phyloP scores from a whole-genome alignment of 2,113 vertebrate species.

The Rhombomys opimus region DNA sequence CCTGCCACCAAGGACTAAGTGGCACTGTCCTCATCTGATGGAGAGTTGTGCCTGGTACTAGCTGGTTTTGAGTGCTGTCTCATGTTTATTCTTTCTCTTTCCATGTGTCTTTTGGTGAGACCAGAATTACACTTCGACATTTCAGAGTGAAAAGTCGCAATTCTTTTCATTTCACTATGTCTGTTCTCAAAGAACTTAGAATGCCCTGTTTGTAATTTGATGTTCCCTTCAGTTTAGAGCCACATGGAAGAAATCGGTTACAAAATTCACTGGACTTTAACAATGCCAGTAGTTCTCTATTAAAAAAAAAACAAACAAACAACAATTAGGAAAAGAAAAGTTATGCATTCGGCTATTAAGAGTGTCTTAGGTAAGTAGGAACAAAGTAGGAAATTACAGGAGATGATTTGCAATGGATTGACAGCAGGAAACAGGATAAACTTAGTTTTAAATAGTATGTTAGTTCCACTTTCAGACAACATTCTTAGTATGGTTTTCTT shows the following conservation, averaged over 20 bases:
- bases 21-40: constrained; percentile 33
- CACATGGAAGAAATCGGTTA: not conserved
- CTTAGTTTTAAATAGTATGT: constrained; percentile 41
- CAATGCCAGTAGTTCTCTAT: not conserved
- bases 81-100: not conserved
- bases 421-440: not conserved
- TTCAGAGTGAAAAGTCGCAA: constrained; percentile 8
- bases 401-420: not conserved
- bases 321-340: no score
- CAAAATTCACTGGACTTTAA: not conserved
- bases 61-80: not conserved
- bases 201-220: not conserved
- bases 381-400: not conserved
- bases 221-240: not conserved
- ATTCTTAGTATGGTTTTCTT: constrained; percentile 44
- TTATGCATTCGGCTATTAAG: no score
- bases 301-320: no score
- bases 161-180: constrained; percentile 11
- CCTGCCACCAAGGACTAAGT: not conserved
- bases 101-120: constrained; percentile 21
- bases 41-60: constrained; percentile 28
- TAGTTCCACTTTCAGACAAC: constrained; percentile 58
- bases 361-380: not conserved
- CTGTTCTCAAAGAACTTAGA: constrained; percentile 20
- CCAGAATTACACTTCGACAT: not conserved